Evolutionary conservation across 35 echinoderm and acorn worm species (phyloP).

Genomic region (Eucidaris tribuloides): DNA sequence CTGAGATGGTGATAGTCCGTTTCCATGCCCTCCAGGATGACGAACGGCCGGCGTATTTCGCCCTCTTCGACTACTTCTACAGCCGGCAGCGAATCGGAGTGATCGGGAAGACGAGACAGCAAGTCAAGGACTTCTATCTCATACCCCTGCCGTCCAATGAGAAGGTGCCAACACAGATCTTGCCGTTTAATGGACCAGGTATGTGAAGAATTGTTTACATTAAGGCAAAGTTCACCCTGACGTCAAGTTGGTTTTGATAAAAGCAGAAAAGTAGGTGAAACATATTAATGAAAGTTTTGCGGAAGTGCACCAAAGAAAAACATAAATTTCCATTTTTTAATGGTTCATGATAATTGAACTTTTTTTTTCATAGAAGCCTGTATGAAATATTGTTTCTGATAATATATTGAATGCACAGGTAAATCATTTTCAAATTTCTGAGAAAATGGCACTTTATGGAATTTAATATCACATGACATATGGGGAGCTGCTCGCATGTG

Average conservation of each 20-base stretch:
- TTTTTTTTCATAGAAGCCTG: no score
- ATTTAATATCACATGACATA: no score
- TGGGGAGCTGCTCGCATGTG: no score
- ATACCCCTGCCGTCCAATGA: constrained; percentile 71
- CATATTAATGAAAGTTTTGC: no score
- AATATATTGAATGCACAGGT: no score
- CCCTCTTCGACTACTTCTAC: constrained; percentile 91
- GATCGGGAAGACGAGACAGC: constrained; percentile 61
- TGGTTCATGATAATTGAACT: no score
- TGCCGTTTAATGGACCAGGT: constrained; percentile 89
- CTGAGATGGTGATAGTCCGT: constrained; percentile 69
- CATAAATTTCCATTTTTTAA: background rate
- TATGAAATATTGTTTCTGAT: no score
- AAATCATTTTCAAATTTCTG: no score
- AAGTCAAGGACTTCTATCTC: constrained; percentile 95
- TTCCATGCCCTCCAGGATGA: constrained; percentile 76
- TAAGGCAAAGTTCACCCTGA: no score
- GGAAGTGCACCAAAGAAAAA: background rate
- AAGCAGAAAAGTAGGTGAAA: no score
- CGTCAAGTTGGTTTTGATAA: no score
- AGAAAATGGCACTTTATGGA: no score
- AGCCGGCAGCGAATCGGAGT: constrained; percentile 87
- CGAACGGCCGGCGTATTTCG: constrained; percentile 59
- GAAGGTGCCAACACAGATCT: constrained; percentile 40
- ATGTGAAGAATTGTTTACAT: background rate